phyloP scores from a whole-genome alignment of 2,113 vertebrate genomes.

The Henicopernis longicauda region DNA sequence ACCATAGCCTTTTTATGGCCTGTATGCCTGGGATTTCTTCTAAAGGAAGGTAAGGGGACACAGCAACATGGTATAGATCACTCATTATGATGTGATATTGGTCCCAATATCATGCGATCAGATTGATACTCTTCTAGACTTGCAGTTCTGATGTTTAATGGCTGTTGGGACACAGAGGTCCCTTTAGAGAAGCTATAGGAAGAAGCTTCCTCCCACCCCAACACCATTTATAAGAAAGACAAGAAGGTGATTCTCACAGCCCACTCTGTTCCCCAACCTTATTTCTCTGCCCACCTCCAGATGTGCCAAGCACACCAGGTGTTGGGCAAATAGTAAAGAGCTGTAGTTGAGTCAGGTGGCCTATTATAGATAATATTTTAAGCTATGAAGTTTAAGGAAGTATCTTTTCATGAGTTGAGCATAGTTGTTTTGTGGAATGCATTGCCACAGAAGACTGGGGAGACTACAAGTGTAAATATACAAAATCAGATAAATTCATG shows the following conservation, averaged over 20 bases:
- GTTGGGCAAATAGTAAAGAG: background rate
- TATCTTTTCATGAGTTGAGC: background rate
- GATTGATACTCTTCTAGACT: background rate
- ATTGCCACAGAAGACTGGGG: background rate
- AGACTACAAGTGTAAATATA: background rate
- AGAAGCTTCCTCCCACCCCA: background rate
- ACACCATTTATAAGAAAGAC: background rate
- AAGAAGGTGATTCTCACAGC: background rate
- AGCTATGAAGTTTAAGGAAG: background rate
- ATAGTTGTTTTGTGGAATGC: background rate
- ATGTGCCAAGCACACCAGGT: background rate
- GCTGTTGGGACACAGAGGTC: background rate
- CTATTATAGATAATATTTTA: background rate
- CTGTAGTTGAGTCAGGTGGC: background rate
- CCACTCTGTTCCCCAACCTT: background rate
- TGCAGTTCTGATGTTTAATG: background rate
- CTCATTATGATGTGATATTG: background rate
- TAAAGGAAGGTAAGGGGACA: background rate
- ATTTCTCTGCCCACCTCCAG: background rate
- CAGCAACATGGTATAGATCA: background rate
- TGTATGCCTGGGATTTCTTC: background rate
- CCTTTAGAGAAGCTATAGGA: background rate
- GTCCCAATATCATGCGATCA: background rate
- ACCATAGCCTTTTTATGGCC: background rate
- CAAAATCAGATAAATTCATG: background rate